Evolutionary conservation across 2,888 invertebrate species (phyloP), one percentile per base, ranked within the genome.

Genomic region (Anthophora plumipes): DNA sequence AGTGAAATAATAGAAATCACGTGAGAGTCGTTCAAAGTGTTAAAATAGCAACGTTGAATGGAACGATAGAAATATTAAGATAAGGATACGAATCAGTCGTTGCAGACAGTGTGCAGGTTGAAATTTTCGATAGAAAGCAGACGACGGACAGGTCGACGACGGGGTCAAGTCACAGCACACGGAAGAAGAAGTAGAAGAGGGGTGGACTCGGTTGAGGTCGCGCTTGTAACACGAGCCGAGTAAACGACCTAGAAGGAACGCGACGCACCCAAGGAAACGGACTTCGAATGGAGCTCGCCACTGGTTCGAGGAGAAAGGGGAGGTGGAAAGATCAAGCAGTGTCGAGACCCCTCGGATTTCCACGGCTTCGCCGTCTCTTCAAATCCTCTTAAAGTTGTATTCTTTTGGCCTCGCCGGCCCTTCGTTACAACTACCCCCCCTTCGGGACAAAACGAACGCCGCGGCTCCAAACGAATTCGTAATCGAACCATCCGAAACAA

Each of bases 301-400:
- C 12, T 11, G 55, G 55, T 17, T 20, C 39, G 25, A 57, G 64
- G 75, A 63, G 79, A 77, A 85, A 84, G 77, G 57, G 50, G 80
- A 79, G 76, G 79, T n/a, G 79, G 85, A 88, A 88, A 92, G 91
- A 91, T 92, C 91, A 92, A 92, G 91, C 91, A 91, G 91, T 90
- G 91, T 90, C 90, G 90, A 91, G 92, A 92, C 93, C 93, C 93
- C 92, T 91, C 88, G 92, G 91, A 92, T 92, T 93, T 93, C 93
- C 92, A 93, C 92, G 93, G 93, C 93, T 93, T 93, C 93, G 84
- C 89, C 91, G 91, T 90, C 92, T 92, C 90, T 90, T 89, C 88
- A 90, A 93, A 93, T 93, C 93, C 93, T 93, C 93, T 93, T 93
- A 93, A 93, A 92, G 90, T 92, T 92, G 93, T 93, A 93, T 93